Conservation (phyloP, 2,113 vertebrate genomes). For the Paramormyrops kingsleyae region DNA sequence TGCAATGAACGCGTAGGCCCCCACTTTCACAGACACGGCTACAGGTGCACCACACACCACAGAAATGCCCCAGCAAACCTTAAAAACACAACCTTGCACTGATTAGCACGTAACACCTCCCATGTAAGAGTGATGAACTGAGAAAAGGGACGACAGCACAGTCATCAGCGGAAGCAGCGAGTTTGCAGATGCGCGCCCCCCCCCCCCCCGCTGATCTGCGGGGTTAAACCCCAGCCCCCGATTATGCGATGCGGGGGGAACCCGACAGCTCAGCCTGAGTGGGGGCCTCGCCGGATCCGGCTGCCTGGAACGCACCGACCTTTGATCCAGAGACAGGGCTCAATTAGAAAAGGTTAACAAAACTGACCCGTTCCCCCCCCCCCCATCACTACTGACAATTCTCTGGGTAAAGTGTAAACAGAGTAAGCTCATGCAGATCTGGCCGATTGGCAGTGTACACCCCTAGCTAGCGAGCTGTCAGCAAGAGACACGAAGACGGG, state of each 20-base stretch:
- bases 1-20: neutral
- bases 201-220: slow-evolving; percentile 20
- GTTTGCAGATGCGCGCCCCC: neutral
- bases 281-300: slow-evolving; percentile 47
- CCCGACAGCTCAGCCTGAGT: slow-evolving; percentile 55
- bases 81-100: neutral
- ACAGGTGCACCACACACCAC: neutral
- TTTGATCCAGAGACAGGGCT: slow-evolving; percentile 61
- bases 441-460: slow-evolving; percentile 35
- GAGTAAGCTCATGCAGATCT: slow-evolving; percentile 28
- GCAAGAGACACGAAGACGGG: neutral
- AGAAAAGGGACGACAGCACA: neutral
- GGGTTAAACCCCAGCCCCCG: slow-evolving; percentile 36
- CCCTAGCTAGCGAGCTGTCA: slow-evolving; percentile 18
- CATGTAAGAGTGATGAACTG: neutral
- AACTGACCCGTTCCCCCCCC: slow-evolving; percentile 43
- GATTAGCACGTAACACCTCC: neutral
- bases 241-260: slow-evolving; percentile 45
- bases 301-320: slow-evolving; percentile 55
- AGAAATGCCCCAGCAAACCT: neutral
- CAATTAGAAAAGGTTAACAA: slow-evolving; percentile 65
- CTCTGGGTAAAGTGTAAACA: slow-evolving; percentile 48
- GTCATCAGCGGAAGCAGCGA: neutral
- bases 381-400: slow-evolving; percentile 37
- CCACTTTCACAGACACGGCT: neutral